These are phyloP conservation scores for Psophia crepitans DNA, from an alignment of 2,113 vertebrate species.

Conservation along the genomic window DNA sequence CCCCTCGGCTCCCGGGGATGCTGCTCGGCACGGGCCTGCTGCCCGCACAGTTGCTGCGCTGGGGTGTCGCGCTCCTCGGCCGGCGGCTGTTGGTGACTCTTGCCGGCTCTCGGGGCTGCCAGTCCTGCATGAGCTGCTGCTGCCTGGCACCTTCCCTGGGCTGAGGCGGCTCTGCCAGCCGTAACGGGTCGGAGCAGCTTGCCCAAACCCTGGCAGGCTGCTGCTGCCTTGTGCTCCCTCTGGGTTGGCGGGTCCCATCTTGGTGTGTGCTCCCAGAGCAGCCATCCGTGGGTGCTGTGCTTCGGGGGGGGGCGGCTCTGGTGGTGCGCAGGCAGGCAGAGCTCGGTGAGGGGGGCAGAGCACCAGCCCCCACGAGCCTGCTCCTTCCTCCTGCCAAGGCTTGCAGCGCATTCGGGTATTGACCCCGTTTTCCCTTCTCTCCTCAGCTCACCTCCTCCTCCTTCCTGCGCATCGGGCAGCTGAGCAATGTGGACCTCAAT, in stretches of 20 bases:
- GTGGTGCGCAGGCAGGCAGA: not conserved
- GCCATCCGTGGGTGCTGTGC: fast-evolving
- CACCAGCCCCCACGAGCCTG: fast-evolving
- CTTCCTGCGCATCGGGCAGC: slow-evolving; percentile 83
- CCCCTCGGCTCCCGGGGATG: not conserved
- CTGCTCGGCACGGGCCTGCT: not conserved
- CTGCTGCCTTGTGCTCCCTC: not conserved
- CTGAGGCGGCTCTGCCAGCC: not conserved
- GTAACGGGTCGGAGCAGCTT: not conserved
- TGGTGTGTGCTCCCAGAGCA: fast-evolving
- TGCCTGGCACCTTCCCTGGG: not conserved
- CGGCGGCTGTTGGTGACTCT: not conserved
- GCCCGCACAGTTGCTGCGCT: fast-evolving
- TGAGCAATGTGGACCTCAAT: slow-evolving; percentile 90
- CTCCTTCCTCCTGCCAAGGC: not conserved
- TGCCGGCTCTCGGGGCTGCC: not conserved
- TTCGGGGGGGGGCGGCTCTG: fast-evolving
- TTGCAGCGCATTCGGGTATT: fast-evolving
- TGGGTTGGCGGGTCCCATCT: not conserved
- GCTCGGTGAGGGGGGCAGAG: fast-evolving
- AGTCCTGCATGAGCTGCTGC: fast-evolving
- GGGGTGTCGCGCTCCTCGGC: fast-evolving
- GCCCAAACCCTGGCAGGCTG: not conserved
- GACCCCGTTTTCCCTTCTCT: not conserved
- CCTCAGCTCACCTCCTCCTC: slow-evolving; percentile 74